phyloP scores from a whole-genome alignment of 1,140 invertebrate species.

The Varroa destructor region DNA sequence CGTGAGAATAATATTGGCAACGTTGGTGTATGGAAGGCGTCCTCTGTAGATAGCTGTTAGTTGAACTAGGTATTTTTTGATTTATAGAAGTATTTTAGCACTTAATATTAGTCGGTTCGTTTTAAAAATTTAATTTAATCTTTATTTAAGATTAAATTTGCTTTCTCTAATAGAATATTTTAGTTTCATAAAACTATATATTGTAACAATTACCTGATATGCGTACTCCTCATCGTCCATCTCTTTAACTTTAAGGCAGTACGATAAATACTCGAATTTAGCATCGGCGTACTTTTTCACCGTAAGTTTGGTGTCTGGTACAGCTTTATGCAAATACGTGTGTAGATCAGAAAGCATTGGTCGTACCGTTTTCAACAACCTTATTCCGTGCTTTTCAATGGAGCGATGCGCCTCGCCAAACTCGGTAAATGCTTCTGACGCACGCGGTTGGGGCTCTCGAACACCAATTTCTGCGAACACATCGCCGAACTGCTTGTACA shows the following conservation, averaged over 20 bases:
- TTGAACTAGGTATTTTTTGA: too few species aligned
- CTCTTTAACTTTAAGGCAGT: conserved; percentile 85
- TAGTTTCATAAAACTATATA: too few species aligned
- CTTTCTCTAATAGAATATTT: too few species aligned
- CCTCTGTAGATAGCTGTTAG: too few species aligned
- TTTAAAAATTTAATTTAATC: too few species aligned
- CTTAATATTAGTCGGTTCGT: too few species aligned
- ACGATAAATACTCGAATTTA: conserved; percentile 96
- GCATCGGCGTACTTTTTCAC: conserved; percentile 93
- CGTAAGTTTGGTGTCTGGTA: conserved; percentile 91
- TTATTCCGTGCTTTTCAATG: conserved; percentile 79
- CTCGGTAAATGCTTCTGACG: conserved; percentile 83
- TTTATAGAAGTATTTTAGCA: too few species aligned
- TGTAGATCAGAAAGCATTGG: conserved; percentile 86
- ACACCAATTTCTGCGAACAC: conserved; percentile 86
- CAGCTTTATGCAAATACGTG: conserved; percentile 90
- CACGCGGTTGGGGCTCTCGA: conserved; percentile 79
- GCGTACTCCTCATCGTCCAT: conserved; percentile 97
- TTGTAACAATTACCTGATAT: conserved; percentile 44
- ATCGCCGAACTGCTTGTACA: conserved; percentile 77
- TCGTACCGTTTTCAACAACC: conserved; percentile 77
- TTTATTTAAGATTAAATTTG: too few species aligned
- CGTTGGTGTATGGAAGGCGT: too few species aligned
- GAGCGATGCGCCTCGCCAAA: conserved; percentile 87
- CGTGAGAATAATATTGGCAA: too few species aligned